Base-by-base conservation (phyloP, 2,797 vertebrate genomes). In the Myotis planiceps region DNA sequence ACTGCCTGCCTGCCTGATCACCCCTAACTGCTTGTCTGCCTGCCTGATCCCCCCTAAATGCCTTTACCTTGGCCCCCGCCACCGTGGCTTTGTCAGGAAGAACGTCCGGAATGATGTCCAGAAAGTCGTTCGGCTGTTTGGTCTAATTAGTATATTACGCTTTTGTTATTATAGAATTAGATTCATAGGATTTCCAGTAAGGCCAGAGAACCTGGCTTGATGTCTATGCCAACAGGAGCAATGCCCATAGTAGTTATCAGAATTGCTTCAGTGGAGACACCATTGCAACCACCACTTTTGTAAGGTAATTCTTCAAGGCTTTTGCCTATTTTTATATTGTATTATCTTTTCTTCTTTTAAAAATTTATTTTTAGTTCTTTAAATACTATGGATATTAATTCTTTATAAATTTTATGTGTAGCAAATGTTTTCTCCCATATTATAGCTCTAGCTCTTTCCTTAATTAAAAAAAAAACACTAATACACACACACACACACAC, bases 1-100 rank as follows among this genome's bases (percentile, higher is more conserved):
- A 14, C 45, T 45, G 45, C 47, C 47, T 49, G 47, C 45, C 45
- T 45, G 45, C 45, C 45, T 45, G 13, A 45, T 45, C 45, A 13
- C 45, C 45, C 47, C 47, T 47, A 47, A 47, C 47, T 14, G 4
- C 47, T 14, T 47, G 47, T 13, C 47, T 47, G 47, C 13, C 47
- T 47, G 13, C 47, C 51, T 55, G 53, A 9, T 23, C 3, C 3
- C 3, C 21, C 53, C 23, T 55, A 55, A 55, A 9, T 55, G 53
- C 53, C 53, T 55, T 21, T 55, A 21, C 23, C 53, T 55, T 9
- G 3, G 21, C 8, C 45, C 45, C 45, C 3, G 0, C 45, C 45
- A 45, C 45, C 3, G 2, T 0, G 12, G 21, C 21, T 55, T 55
- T 55, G 21, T 25, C 0, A 0, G 53, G 21, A 25, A 55, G 53